A percentile compares a stretch with the other conserved stretches of the same genome.
Evolutionary conservation across 2,113 vertebrate genomes (phyloP).

Genomic region (Brachyistius frenatus): DNA sequence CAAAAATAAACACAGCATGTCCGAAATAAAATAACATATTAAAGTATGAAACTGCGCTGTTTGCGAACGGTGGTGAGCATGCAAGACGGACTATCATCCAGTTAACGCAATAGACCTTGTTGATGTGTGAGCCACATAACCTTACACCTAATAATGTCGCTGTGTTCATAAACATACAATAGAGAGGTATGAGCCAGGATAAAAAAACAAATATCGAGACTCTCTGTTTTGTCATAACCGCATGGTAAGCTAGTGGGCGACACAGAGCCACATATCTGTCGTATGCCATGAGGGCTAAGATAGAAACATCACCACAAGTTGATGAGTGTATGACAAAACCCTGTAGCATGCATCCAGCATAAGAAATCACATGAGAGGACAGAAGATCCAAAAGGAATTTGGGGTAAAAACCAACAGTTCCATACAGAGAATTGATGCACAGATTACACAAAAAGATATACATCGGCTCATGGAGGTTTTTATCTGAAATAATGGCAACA

Average conservation of each 20-base stretch:
- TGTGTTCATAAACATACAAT: slow-evolving; percentile 55
- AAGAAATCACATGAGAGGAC: slow-evolving; percentile 46
- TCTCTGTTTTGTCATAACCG: slow-evolving; percentile 41
- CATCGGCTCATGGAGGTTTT: slow-evolving; percentile 69
- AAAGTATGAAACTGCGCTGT: slow-evolving; percentile 7
- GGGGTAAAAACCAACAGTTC: slow-evolving; percentile 64
- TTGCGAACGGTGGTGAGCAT: slow-evolving; percentile 29
- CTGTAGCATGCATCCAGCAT: slow-evolving; percentile 62
- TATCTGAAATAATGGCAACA: slow-evolving; percentile 44
- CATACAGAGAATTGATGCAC: slow-evolving; percentile 61
- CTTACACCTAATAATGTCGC: slow-evolving; percentile 15
- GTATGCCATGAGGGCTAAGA: slow-evolving; percentile 60
- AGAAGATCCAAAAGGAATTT: slow-evolving; percentile 62
- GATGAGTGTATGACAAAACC: slow-evolving; percentile 61
- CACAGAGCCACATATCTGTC: slow-evolving; percentile 71
- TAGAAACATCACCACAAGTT: slow-evolving; percentile 49
- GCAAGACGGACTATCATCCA: slow-evolving; percentile 37
- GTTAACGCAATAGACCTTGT: slow-evolving; percentile 59
- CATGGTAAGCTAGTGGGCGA: slow-evolving; percentile 57
- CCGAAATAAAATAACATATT: slow-evolving; percentile 22
- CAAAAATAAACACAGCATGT: slow-evolving; percentile 42
- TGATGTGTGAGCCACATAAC: slow-evolving; percentile 54
- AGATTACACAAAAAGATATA: slow-evolving; percentile 68
- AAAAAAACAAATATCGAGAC: slow-evolving; percentile 44
- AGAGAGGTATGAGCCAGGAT: slow-evolving; percentile 42